Evolutionary conservation across 2,888 invertebrate genomes (phyloP).

Genomic region (Cryptus armator): DNA sequence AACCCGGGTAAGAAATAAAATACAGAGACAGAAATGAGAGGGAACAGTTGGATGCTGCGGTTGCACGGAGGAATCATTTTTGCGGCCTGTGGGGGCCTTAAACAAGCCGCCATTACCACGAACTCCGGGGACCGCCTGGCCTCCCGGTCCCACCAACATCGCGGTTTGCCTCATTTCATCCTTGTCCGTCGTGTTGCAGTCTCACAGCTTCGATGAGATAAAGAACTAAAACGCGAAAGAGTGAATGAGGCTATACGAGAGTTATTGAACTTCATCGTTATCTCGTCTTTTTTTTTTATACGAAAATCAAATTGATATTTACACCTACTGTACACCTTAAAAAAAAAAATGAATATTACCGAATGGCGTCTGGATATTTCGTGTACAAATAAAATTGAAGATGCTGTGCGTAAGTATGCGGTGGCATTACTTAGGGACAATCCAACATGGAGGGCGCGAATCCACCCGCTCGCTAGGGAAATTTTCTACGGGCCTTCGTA

Average conservation of each 20-base stretch:
- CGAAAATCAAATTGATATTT: not conserved
- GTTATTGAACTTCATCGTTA: slow-evolving; percentile 10
- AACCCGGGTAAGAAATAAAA: slow-evolving; percentile 74
- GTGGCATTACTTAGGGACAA: not conserved
- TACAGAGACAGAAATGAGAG: slow-evolving; percentile 44
- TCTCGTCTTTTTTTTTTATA: not conserved
- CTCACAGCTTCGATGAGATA: slow-evolving; percentile 28
- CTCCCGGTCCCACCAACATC: slow-evolving; percentile 32
- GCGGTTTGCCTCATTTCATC: slow-evolving; percentile 63
- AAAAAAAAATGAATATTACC: not conserved
- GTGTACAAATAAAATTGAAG: not conserved
- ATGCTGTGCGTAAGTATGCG: not conserved
- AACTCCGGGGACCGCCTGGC: slow-evolving; percentile 30
- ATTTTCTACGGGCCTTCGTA: no score
- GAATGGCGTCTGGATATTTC: not conserved
- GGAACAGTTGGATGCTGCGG: slow-evolving; percentile 60
- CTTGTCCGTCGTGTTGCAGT: slow-evolving; percentile 32
- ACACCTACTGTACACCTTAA: not conserved
- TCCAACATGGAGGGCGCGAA: no score
- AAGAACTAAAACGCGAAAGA: not conserved
- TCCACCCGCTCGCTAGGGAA: no score
- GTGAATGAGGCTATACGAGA: not conserved
- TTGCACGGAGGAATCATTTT: slow-evolving; percentile 74
- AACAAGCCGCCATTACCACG: slow-evolving; percentile 64
- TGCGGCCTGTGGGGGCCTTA: slow-evolving; percentile 69